Evolutionary conservation across 2,113 vertebrate species (phyloP).

Genomic region (Xiphophorus maculatus): DNA sequence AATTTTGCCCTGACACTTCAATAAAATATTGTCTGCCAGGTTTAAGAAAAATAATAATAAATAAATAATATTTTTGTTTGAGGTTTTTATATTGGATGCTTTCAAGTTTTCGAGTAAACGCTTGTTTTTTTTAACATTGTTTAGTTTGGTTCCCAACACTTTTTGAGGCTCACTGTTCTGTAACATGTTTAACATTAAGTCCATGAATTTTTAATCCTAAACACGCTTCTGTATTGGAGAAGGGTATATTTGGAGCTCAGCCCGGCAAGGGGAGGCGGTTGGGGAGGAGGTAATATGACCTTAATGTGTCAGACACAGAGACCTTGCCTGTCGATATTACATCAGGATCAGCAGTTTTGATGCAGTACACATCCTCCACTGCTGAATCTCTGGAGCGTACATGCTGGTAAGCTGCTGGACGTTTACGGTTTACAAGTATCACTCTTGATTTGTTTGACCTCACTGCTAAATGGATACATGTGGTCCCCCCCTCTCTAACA

Average conservation of each 20-base stretch:
- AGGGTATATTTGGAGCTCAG: slow-evolving; percentile 66
- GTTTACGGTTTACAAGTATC: slow-evolving; percentile 21
- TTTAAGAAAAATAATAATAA: not conserved
- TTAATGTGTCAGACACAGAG: slow-evolving; percentile 74
- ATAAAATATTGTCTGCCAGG: slow-evolving; percentile 39
- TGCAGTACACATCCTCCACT: slow-evolving; percentile 18
- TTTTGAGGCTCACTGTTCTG: slow-evolving; percentile 39
- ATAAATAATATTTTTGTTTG: not conserved
- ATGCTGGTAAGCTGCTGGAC: slow-evolving; percentile 22
- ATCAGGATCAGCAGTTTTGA: slow-evolving; percentile 66
- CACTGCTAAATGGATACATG: slow-evolving; percentile 13
- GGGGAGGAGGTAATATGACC: slow-evolving; percentile 69
- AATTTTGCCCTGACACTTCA: slow-evolving; percentile 57
- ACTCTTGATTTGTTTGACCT: not conserved
- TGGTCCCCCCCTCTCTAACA: slow-evolving; percentile 28
- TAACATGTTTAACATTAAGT: slow-evolving; percentile 75
- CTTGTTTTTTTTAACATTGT: not conserved
- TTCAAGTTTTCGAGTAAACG: not conserved
- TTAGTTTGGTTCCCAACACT: not conserved
- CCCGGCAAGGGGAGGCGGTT: slow-evolving; percentile 38
- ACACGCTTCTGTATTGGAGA: slow-evolving; percentile 35
- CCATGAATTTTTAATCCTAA: slow-evolving; percentile 74
- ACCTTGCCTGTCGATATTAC: slow-evolving; percentile 69
- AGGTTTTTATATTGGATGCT: not conserved
- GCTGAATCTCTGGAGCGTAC: slow-evolving; percentile 16